Conservation (phyloP, 92 coral and sea anemone genomes). For the Zoanthus sociatus region DNA sequence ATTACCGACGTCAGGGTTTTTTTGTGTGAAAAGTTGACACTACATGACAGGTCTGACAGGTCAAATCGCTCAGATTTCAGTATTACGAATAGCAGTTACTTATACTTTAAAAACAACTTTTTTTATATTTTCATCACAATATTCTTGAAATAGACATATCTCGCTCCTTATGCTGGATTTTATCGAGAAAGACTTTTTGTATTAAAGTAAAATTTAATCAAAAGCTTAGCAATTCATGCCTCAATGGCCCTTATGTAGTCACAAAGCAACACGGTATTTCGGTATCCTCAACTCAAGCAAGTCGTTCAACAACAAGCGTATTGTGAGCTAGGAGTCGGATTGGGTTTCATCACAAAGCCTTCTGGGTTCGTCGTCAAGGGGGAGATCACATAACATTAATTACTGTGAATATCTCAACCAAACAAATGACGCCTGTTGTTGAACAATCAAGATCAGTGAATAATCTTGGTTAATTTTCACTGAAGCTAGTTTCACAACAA, state of each 20-base stretch:
- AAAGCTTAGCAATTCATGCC: conserved; percentile 20
- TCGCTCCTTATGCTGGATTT: not conserved
- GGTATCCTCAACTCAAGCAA: not conserved
- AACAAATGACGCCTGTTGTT: conserved; percentile 43
- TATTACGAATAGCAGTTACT: not conserved
- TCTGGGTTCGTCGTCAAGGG: conserved; percentile 25
- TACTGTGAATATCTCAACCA: conserved; percentile 6
- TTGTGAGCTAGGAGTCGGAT: conserved; percentile 34
- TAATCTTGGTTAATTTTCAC: conserved; percentile 32
- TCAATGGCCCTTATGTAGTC: conserved; percentile 36
- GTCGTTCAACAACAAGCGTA: conserved; percentile 34
- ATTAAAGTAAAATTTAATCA: not conserved
- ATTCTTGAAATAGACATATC: not conserved
- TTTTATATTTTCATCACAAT: not conserved
- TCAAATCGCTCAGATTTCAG: conserved; percentile 45
- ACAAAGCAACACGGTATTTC: conserved; percentile 28
- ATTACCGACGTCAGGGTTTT: conserved; percentile 1
- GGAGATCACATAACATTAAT: conserved; percentile 30
- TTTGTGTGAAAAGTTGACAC: conserved; percentile 17
- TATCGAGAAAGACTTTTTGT: not conserved
- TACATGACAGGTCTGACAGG: conserved; percentile 47
- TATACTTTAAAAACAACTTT: not conserved
- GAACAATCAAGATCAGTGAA: conserved; percentile 35
- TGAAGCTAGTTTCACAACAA: conserved; percentile 4
- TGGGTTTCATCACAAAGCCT: conserved; percentile 25